These are phyloP conservation scores for Aplochiton taeniatus DNA, from an alignment of 2,797 vertebrate species.

Conservation along the genomic window DNA sequence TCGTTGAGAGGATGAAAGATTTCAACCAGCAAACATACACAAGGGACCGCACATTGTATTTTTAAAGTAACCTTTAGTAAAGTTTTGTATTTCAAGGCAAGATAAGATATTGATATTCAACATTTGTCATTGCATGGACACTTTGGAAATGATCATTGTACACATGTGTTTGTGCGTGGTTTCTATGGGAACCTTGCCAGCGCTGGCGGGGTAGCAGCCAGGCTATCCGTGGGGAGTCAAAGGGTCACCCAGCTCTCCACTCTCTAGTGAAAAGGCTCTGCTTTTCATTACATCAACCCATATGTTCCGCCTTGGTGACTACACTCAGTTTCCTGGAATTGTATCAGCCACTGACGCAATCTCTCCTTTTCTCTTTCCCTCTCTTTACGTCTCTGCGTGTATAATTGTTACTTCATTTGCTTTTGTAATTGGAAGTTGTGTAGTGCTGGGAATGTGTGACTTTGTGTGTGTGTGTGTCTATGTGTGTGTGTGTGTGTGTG, in stretches of 20 bases:
- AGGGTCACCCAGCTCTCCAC: conserved; percentile 57
- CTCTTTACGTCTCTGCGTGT: background rate
- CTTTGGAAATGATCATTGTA: background rate
- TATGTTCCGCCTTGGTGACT: conserved; percentile 65
- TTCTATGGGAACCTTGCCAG: conserved; percentile 66
- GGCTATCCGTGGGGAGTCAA: conserved; percentile 31
- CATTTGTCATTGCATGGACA: background rate
- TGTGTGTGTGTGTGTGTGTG: too few species aligned
- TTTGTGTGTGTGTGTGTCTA: conserved; percentile 28
- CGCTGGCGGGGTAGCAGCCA: conserved; percentile 43
- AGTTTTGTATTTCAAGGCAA: background rate
- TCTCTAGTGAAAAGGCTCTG: conserved; percentile 65
- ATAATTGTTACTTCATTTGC: background rate
- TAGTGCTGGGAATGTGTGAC: conserved; percentile 5
- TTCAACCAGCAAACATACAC: too few species aligned
- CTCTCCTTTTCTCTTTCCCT: conserved; percentile 22
- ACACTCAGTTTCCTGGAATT: conserved; percentile 65
- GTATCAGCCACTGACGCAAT: conserved; percentile 58
- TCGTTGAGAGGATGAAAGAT: too few species aligned
- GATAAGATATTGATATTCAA: conserved; percentile 18
- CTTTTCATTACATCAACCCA: conserved; percentile 73
- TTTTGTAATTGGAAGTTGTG: conserved; percentile 17
- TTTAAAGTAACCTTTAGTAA: too few species aligned
- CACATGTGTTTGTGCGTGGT: conserved; percentile 58
- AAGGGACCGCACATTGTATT: too few species aligned